phyloP scores from a whole-genome alignment of 2,888 invertebrate genomes.

The Ormyrus nitidulus region DNA sequence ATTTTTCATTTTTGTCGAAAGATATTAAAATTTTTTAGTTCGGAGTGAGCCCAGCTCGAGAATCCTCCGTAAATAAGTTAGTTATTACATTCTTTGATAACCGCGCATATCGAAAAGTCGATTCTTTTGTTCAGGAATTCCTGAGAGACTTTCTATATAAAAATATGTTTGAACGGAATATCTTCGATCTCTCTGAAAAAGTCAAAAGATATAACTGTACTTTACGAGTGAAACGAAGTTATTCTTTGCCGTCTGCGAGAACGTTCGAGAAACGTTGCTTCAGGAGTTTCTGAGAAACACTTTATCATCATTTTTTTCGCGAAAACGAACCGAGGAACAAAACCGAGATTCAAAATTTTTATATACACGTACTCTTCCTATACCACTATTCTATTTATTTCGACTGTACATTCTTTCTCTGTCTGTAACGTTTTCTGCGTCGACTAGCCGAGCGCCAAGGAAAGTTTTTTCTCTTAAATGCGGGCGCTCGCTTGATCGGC shows the following conservation, averaged over 20 bases:
- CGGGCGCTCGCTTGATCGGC: slow-evolving; percentile 23
- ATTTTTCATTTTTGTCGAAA: slow-evolving; percentile 32
- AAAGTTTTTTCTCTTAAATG: not conserved
- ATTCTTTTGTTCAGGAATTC: slow-evolving; percentile 47
- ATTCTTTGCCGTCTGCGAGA: too few species aligned
- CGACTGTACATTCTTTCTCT: slow-evolving; percentile 39
- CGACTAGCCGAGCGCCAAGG: slow-evolving; percentile 24
- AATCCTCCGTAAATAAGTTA: slow-evolving; percentile 16
- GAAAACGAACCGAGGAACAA: not conserved
- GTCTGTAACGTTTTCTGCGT: slow-evolving; percentile 29
- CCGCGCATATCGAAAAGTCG: slow-evolving; percentile 4
- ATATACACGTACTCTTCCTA: slow-evolving; percentile 11
- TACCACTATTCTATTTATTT: slow-evolving; percentile 45
- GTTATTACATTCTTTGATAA: slow-evolving; percentile 14
- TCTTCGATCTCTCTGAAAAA: slow-evolving; percentile 33
- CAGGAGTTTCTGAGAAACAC: slow-evolving; percentile 32
- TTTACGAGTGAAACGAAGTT: not conserved
- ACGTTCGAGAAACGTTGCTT: not conserved
- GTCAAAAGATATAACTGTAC: slow-evolving; percentile 22
- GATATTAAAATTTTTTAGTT: slow-evolving; percentile 20
- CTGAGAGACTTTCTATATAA: slow-evolving; percentile 28
- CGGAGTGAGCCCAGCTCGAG: slow-evolving; percentile 4
- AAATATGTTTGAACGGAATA: not conserved
- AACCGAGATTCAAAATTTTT: slow-evolving; percentile 11
- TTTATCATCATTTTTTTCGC: not conserved